A percentile compares a stretch with the other conserved stretches of the same genome.
Evolutionary conservation across 2,888 invertebrate genomes (phyloP).

Genomic region (Diaphora mendica): DNA sequence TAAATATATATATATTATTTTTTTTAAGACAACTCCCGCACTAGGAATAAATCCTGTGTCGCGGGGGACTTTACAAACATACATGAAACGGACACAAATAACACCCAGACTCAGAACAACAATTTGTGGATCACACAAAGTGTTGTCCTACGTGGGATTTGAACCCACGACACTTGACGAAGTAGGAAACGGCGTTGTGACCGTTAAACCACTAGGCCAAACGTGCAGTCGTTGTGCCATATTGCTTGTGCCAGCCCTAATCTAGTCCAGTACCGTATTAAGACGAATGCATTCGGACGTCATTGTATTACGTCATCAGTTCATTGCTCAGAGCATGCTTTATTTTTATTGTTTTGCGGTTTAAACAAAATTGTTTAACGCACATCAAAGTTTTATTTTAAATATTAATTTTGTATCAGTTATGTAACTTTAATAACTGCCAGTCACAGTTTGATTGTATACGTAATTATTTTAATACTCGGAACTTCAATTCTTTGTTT

Average conservation of each 20-base stretch:
- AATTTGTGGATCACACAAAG: no score
- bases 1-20: no score
- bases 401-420: constrained; percentile 21
- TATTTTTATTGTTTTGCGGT: constrained; percentile 36
- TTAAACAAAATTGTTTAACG: constrained; percentile 30
- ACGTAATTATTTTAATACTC: neutral
- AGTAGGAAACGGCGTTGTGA: no score
- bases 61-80: no score
- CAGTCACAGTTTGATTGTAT: neutral
- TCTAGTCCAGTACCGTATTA: constrained; percentile 16
- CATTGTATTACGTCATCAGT: constrained; percentile 36
- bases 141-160: no score
- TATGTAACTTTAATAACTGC: neutral
- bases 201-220: no score
- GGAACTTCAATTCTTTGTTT: neutral
- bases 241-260: constrained; percentile 30
- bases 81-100: no score
- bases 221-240: no score
- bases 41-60: no score
- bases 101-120: no score
- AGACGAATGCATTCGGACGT: constrained; percentile 40
- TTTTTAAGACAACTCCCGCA: no score
- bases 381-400: constrained; percentile 38
- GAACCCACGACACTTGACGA: no score
- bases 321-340: constrained; percentile 25